phyloP scores from a whole-genome alignment of 1,140 invertebrate species.

The Hestina assimilis region DNA sequence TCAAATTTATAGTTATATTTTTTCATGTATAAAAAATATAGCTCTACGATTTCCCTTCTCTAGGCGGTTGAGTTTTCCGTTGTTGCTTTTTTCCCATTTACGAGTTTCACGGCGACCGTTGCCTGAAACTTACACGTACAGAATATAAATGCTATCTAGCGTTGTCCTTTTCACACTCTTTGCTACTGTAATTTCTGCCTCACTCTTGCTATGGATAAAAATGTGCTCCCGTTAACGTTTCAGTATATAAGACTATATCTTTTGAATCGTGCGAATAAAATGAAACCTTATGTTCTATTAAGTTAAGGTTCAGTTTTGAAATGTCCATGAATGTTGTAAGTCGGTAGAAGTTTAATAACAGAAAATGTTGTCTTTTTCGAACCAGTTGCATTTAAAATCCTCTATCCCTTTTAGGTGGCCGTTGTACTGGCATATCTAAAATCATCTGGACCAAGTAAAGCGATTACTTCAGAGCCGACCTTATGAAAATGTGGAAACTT shows the following conservation, averaged over 20 bases:
- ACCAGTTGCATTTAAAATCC: slow-evolving; percentile 74
- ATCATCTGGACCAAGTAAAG: slow-evolving; percentile 73
- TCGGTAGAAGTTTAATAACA: slow-evolving; percentile 29
- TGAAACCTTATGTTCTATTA: slow-evolving; percentile 22
- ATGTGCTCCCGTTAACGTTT: slow-evolving; percentile 66
- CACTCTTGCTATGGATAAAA: slow-evolving; percentile 72
- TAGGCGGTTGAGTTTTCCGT: slow-evolving; percentile 72
- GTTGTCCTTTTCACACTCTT: slow-evolving; percentile 45
- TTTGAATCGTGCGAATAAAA: slow-evolving; percentile 37
- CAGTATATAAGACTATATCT: slow-evolving; percentile 65
- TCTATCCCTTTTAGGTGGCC: slow-evolving; percentile 63
- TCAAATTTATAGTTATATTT: not conserved
- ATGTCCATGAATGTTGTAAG: slow-evolving; percentile 27
- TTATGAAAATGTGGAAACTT: slow-evolving; percentile 67
- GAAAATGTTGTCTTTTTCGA: slow-evolving; percentile 76
- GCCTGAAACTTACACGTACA: slow-evolving; percentile 77
- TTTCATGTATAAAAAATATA: slow-evolving; percentile 12
- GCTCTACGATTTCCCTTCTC: slow-evolving; percentile 48
- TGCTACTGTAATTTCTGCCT: slow-evolving; percentile 38
- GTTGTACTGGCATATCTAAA: slow-evolving; percentile 65
- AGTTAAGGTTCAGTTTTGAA: slow-evolving; percentile 33
- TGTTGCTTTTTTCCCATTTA: slow-evolving; percentile 79
- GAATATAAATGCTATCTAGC: slow-evolving; percentile 73
- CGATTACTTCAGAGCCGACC: slow-evolving; percentile 58
- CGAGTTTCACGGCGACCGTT: slow-evolving; percentile 77